Evolutionary conservation across 1,140 invertebrate species (phyloP).

Genomic region (Planococcus citri): DNA sequence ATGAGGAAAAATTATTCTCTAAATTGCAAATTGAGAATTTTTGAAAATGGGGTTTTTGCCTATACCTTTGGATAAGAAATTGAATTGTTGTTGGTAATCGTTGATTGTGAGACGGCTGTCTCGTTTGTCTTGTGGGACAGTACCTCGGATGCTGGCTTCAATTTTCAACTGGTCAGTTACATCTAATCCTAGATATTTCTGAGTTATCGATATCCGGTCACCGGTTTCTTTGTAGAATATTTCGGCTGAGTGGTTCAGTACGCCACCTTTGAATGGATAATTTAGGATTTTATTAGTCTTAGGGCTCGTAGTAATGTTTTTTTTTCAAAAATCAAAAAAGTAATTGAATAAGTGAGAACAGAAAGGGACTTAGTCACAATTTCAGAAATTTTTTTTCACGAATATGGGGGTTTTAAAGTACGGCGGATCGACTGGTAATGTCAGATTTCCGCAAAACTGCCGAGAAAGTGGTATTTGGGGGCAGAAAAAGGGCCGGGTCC

Average conservation of each 20-base stretch:
- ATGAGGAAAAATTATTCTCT: background rate
- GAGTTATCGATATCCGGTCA: constrained; percentile 56
- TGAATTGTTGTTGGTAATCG: constrained; percentile 74
- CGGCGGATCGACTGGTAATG: no score
- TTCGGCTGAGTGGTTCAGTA: constrained; percentile 67
- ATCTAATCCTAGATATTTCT: constrained; percentile 74
- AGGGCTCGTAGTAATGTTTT: background rate
- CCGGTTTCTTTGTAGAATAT: constrained; percentile 57
- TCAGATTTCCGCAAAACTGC: no score
- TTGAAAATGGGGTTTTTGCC: no score
- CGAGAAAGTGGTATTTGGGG: no score
- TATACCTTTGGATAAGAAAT: constrained; percentile 34
- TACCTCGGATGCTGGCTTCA: constrained; percentile 62
- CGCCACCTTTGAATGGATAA: constrained; percentile 46
- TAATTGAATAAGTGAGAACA: constrained; percentile 1
- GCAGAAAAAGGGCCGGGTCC: no score
- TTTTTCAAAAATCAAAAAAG: no score
- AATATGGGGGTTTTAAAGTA: no score
- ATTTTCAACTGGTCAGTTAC: constrained; percentile 76
- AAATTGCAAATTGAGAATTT: background rate
- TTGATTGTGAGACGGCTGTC: constrained; percentile 50
- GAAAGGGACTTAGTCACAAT: no score
- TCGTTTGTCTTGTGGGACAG: constrained; percentile 50
- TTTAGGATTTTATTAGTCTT: background rate
- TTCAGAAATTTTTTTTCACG: background rate